Percentiles rank a stretch among this genome's conserved stretches.
Conservation (phyloP, 2,888 invertebrate genomes). For the Hirtodrosophila histrioides region DNA sequence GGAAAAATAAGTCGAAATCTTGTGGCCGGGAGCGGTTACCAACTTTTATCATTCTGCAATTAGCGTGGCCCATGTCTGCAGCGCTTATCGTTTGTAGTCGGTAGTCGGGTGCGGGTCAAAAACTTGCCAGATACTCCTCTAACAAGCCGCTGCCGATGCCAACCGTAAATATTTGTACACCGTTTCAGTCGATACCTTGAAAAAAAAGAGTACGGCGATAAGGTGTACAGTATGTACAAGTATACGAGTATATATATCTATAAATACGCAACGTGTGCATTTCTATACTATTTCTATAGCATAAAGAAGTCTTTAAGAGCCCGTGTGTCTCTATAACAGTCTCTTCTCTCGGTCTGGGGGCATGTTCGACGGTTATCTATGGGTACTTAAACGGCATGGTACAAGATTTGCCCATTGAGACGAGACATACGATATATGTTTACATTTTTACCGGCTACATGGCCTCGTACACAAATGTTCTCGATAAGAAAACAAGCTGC, state of each 20-base stretch:
- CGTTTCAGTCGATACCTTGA: constrained; percentile 77
- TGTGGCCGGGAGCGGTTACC: constrained; percentile 47
- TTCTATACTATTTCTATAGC: constrained; percentile 29
- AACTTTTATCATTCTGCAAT: constrained; percentile 77
- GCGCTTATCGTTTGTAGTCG: constrained; percentile 62
- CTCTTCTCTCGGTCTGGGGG: constrained; percentile 21
- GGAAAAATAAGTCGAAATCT: constrained; percentile 46
- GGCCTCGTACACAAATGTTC: constrained; percentile 54
- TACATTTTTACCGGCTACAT: constrained; percentile 50
- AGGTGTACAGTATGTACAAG: constrained; percentile 18
- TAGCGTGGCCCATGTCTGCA: constrained; percentile 71
- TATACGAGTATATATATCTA: constrained; percentile 26
- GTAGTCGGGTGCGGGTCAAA: constrained; percentile 57
- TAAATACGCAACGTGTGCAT: constrained; percentile 51
- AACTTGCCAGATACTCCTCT: constrained; percentile 52
- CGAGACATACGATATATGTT: constrained; percentile 54
- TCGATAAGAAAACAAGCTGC: constrained; percentile 60
- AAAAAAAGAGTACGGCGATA: constrained; percentile 39
- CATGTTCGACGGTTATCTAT: constrained; percentile 66
- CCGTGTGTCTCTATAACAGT: constrained; percentile 21
- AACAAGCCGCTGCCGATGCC: constrained; percentile 56
- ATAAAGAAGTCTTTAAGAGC: constrained; percentile 19
- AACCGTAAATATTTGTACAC: constrained; percentile 70
- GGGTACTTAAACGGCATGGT: constrained; percentile 47
- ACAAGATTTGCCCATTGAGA: constrained; percentile 77